A percentile compares a stretch with the other conserved stretches of the same genome.
Evolutionary conservation across 2,888 invertebrate species (phyloP).

Genomic region (Mythimna ferrago): DNA sequence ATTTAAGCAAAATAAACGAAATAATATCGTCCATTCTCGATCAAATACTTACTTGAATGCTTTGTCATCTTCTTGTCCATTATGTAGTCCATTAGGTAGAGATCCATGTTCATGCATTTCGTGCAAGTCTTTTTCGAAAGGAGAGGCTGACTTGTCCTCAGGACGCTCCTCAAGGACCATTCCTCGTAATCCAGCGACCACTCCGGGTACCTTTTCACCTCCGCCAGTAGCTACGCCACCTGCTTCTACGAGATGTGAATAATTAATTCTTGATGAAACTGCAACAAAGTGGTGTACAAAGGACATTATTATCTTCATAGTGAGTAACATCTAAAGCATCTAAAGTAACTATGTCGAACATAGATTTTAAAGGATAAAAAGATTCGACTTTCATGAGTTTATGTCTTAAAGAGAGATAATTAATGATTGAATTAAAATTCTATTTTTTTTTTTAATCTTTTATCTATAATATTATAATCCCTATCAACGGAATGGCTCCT

Average conservation of each 20-base stretch:
- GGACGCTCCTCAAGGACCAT: conserved; percentile 87
- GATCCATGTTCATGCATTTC: conserved; percentile 86
- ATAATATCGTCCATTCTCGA: conserved; percentile 9
- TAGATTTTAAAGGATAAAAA: background rate
- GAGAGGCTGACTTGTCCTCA: conserved; percentile 86
- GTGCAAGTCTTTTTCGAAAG: conserved; percentile 88
- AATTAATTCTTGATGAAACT: conserved; percentile 65
- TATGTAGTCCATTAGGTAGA: conserved; percentile 91
- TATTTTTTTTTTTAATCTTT: background rate
- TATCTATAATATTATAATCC: background rate
- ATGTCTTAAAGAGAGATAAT: background rate
- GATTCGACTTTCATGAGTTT: background rate
- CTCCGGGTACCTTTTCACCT: conserved; percentile 85
- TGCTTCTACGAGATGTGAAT: conserved; percentile 62
- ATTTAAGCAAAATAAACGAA: background rate
- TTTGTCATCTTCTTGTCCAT: conserved; percentile 95
- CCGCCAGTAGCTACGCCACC: conserved; percentile 76
- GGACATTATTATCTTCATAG: conserved; percentile 40
- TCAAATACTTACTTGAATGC: conserved; percentile 95
- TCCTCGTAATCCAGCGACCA: conserved; percentile 85
- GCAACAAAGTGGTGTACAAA: conserved; percentile 54
- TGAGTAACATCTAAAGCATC: background rate
- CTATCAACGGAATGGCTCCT: background rate
- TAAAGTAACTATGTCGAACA: background rate
- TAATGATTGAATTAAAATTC: background rate